A percentile compares a stretch with the other conserved stretches of the same genome.
These are phyloP conservation scores for Leucania comma DNA, from an alignment of 2,888 invertebrate species.

Conservation along the genomic window DNA sequence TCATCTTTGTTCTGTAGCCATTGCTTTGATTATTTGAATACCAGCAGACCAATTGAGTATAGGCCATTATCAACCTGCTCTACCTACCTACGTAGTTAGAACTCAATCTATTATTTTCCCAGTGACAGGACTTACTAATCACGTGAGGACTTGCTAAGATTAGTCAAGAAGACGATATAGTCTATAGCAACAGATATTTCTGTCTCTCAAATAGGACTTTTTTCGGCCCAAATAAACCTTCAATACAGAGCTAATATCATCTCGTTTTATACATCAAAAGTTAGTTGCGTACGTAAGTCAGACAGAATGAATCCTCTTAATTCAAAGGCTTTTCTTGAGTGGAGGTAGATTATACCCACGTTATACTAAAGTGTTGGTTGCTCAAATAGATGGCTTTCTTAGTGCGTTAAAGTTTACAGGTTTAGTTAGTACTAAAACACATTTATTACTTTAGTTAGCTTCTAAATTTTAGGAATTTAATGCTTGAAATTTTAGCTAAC, in stretches of 20 bases:
- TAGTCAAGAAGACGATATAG: background rate
- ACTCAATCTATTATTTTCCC: background rate
- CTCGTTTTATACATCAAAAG: slow-evolving; percentile 44
- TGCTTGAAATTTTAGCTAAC: slow-evolving; percentile 20
- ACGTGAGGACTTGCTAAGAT: background rate
- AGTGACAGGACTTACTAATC: background rate
- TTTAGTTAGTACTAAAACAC: slow-evolving; percentile 48
- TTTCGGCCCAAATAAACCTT: slow-evolving; percentile 1
- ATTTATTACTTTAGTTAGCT: slow-evolving; percentile 43
- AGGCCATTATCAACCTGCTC: background rate
- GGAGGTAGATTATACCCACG: slow-evolving; percentile 49
- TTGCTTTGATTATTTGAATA: background rate
- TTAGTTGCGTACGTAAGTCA: slow-evolving; percentile 45
- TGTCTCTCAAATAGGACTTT: background rate
- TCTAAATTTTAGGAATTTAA: slow-evolving; percentile 26
- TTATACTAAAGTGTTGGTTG: slow-evolving; percentile 52
- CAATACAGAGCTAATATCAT: slow-evolving; percentile 27
- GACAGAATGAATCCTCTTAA: slow-evolving; percentile 54
- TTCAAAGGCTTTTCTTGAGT: slow-evolving; percentile 51
- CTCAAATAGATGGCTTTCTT: slow-evolving; percentile 50
- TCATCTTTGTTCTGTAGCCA: background rate
- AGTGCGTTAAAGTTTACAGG: slow-evolving; percentile 38
- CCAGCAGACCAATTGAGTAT: background rate
- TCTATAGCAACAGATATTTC: slow-evolving; percentile 10
- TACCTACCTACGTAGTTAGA: background rate